Evolutionary conservation across 2,113 vertebrate genomes (phyloP).

Genomic region (Raphicerus campestris): DNA sequence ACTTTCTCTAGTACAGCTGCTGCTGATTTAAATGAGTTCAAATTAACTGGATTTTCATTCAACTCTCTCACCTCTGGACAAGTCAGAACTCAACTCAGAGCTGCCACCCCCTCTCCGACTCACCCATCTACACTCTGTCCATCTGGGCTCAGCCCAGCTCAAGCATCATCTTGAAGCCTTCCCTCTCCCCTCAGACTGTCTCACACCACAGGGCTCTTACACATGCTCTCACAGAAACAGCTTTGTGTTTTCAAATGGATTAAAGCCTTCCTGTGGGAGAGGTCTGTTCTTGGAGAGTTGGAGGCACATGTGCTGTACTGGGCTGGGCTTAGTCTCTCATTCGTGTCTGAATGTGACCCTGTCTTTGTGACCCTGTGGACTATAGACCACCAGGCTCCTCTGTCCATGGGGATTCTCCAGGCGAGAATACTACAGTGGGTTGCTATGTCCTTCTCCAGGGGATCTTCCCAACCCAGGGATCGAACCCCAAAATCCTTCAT

Average conservation of each 20-base stretch:
- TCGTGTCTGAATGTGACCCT: fast-evolving
- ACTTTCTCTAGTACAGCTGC: not conserved
- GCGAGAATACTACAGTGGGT: not conserved
- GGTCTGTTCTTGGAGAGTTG: not conserved
- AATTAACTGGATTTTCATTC: not conserved
- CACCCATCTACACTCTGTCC: not conserved
- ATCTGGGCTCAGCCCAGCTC: not conserved
- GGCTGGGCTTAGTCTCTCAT: not conserved
- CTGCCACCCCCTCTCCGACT: not conserved
- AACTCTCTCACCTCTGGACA: not conserved
- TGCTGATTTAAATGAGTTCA: not conserved
- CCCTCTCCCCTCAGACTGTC: not conserved
- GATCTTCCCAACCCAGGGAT: not conserved
- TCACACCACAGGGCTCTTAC: not conserved
- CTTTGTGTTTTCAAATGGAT: not conserved
- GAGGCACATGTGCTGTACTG: not conserved
- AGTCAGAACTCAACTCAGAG: not conserved
- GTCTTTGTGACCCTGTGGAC: not conserved
- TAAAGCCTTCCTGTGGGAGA: not conserved
- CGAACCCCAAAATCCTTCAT: not conserved
- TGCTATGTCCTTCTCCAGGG: not conserved
- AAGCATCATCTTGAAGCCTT: not conserved
- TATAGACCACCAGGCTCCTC: not conserved
- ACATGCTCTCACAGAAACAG: not conserved
- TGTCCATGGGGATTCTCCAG: not conserved